These are phyloP conservation scores for Noctilio leporinus DNA, from an alignment of 2,113 vertebrate genomes.

Conservation along the genomic window DNA sequence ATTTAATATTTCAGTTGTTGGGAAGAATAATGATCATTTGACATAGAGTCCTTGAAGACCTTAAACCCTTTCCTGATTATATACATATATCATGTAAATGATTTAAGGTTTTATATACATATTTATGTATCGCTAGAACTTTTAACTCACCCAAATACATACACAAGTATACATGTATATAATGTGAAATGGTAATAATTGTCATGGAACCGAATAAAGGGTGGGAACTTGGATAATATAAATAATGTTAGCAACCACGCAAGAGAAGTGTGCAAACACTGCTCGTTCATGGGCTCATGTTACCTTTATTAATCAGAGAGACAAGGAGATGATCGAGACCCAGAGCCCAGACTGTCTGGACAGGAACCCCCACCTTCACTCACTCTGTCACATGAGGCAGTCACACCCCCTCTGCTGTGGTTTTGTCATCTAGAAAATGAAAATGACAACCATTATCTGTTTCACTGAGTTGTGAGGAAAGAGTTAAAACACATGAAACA, in stretches of 20 bases:
- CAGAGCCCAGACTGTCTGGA: not conserved
- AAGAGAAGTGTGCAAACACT: not conserved
- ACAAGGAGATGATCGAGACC: not conserved
- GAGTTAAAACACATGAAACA: not conserved
- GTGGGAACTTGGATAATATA: not conserved
- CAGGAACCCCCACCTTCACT: not conserved
- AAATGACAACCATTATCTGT: not conserved
- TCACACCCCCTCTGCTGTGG: not conserved
- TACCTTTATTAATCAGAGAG: not conserved
- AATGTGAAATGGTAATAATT: no score
- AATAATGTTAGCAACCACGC: not conserved
- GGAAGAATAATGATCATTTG: not conserved
- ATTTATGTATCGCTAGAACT: not conserved
- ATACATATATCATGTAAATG: not conserved
- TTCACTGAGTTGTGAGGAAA: not conserved
- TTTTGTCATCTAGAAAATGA: not conserved
- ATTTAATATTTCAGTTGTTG: not conserved
- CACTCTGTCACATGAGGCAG: not conserved
- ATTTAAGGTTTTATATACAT: not conserved
- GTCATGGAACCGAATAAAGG: no score
- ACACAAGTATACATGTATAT: not conserved
- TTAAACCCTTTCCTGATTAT: not conserved
- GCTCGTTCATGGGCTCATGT: not conserved
- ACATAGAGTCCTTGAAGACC: not conserved
- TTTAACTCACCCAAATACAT: not conserved